phyloP scores from a whole-genome alignment of 2,888 invertebrate species.

The Griposia aprilina region DNA sequence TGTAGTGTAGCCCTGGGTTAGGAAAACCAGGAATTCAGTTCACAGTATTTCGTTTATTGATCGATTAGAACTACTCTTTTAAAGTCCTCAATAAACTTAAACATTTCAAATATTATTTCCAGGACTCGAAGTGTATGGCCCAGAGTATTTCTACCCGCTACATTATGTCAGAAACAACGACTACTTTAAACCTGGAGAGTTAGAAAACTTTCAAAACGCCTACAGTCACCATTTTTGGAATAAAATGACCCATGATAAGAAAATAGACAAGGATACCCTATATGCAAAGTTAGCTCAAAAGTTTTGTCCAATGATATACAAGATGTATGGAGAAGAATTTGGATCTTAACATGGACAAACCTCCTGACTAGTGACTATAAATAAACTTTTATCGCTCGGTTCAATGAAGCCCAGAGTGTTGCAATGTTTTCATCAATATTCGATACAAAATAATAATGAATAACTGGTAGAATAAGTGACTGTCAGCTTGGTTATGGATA shows the following conservation, averaged over 20 bases:
- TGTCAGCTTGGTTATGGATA: neutral
- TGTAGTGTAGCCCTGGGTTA: no score
- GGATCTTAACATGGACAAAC: constrained; percentile 8
- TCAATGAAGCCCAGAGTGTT: no score
- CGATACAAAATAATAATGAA: neutral
- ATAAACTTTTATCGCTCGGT: no score
- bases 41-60: neutral
- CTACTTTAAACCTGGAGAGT: constrained; percentile 49
- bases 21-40: neutral
- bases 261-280: constrained; percentile 61
- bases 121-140: constrained; percentile 92
- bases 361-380: no score
- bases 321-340: constrained; percentile 64
- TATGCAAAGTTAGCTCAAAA: constrained; percentile 62
- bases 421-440: neutral
- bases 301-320: constrained; percentile 70
- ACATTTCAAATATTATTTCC: constrained; percentile 47
- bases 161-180: constrained; percentile 84
- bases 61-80: neutral
- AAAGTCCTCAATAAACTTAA: neutral
- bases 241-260: constrained; percentile 62
- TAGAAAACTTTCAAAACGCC: constrained; percentile 34
- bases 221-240: constrained; percentile 77
- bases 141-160: constrained; percentile 92
- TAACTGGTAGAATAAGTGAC: neutral